Evolutionary conservation across 2,113 vertebrate species (phyloP), one percentile per base, ranked within the genome.

Genomic region (Boleophthalmus pectinirostris): DNA sequence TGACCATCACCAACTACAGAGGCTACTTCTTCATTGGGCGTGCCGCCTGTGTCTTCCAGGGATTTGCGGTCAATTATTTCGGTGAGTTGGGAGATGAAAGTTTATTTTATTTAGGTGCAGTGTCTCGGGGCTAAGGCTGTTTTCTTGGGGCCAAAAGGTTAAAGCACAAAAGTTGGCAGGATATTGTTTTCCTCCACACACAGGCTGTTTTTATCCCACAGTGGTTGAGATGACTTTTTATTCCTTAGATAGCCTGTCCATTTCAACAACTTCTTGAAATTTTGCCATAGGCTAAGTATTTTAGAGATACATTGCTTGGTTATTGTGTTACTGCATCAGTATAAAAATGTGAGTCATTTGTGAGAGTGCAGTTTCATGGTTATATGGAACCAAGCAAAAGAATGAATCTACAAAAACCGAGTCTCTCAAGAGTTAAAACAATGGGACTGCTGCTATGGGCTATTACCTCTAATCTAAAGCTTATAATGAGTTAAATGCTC

Each of bases 41-140:
- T 3, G 18, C 77, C 1, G 88, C 91, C 65, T 94, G 91, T 6
- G 74, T 87, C 65, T 92, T 93, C 69, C 88, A 91, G 58, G 91
- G 86, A 57, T 94, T 92, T 84, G 84, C 87, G 14, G 87, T 92
- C 74, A 94, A 91, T 77, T 94, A 88, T 68, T 93, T 93, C 81
- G 90, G 90, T 92, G 84, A 90, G 87, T 83, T 23, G 20, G n/a
- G 67, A 65, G 43, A 57, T 20, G 24, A 24, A 0, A 1, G 25
- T 70, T 69, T 45, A 14, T 56, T 23, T 46, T 58, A 0, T 70
- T 24, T 38, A 2, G 29, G 61, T 64, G 18, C 33, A 38, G 61
- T 38, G 33, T 51, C 60, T 71, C 14, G n/a, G 16, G 65, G 51
- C 63, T 7, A 46, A 24, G 35, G 1, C 16, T 49, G 13, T 25